Evolutionary conservation across 2,113 vertebrate species (phyloP), one percentile per base, ranked within the genome.

Genomic region (Limanda limanda): DNA sequence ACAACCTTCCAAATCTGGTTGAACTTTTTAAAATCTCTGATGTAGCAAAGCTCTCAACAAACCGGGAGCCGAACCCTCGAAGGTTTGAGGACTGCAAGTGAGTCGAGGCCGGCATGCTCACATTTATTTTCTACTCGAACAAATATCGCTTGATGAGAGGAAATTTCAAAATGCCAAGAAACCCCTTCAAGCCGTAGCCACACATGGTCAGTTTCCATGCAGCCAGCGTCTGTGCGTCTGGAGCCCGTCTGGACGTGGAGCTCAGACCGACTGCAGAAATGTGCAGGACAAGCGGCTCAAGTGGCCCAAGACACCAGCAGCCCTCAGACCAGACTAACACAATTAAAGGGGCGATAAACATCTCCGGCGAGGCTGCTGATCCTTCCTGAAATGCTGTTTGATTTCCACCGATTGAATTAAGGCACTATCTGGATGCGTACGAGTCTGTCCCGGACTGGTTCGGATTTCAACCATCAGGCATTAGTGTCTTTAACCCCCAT

Each of bases 321-420:
- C 75, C 83, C 81, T 85, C 76, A 84, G 85, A 87, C 85, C 84
- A 88, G 84, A 88, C 74, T 92, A 88, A 94, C 90, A 89, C 47
- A 81, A 92, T 92, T 83, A 91, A 92, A 91, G 89, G 71, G 68
- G 77, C 6, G 91, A 93, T 93, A 92, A 79, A 84, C 86, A 92
- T 93, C 91, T 93, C 83, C 85, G 87, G 55, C 82, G 83, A 88
- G 88, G 83, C 84, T 71, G 80, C 83, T 82, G 79, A 78, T 86
- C 84, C 77, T 83, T 88, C 90, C 85, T 91, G 84, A 85, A 89
- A 84, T 56, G 74, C 84, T 66, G 83, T 86, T 86, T 83, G 84
- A 92, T 88, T 90, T 81, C 61, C 58, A 71, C 45, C 85, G 87
- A 94, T 92, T 83, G 74, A 86, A 92, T 94, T 91, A 93, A 66